These are phyloP conservation scores for Itoplectis maculator DNA, from an alignment of 2,888 invertebrate species.

Conservation along the genomic window DNA sequence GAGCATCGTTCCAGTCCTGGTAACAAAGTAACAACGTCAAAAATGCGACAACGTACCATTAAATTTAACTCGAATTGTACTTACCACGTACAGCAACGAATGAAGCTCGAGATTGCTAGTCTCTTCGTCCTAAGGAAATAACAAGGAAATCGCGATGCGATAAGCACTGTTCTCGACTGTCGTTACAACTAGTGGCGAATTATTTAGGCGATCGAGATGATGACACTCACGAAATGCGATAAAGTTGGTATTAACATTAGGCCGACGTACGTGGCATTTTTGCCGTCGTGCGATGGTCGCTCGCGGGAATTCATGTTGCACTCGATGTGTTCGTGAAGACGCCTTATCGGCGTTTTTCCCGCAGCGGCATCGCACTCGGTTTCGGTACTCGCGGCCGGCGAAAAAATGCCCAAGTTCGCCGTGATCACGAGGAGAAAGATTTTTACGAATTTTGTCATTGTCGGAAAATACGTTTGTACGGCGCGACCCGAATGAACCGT, in stretches of 20 bases:
- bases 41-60: not conserved
- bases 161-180: not conserved
- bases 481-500: not conserved
- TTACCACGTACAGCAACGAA: slow-evolving; percentile 16
- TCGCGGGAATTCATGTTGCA: not conserved
- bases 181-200: not conserved
- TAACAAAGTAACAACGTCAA: not conserved
- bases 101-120: slow-evolving; percentile 15
- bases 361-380: not conserved
- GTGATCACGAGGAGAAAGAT: not conserved
- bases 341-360: not conserved
- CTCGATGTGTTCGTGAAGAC: not conserved
- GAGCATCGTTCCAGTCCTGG: slow-evolving; percentile 21
- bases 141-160: slow-evolving; percentile 7
- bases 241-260: not conserved
- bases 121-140: slow-evolving; percentile 19
- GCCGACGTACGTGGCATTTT: not conserved
- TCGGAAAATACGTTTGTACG: not conserved
- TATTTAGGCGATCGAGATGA: not conserved
- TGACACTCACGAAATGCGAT: slow-evolving; percentile 21
- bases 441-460: not conserved
- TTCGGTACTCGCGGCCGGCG: not conserved
- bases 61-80: not conserved
- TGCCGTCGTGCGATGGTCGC: not conserved
- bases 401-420: not conserved